Evolutionary conservation across 2,797 vertebrate genomes (phyloP).

Genomic region (Busarellus nigricollis): DNA sequence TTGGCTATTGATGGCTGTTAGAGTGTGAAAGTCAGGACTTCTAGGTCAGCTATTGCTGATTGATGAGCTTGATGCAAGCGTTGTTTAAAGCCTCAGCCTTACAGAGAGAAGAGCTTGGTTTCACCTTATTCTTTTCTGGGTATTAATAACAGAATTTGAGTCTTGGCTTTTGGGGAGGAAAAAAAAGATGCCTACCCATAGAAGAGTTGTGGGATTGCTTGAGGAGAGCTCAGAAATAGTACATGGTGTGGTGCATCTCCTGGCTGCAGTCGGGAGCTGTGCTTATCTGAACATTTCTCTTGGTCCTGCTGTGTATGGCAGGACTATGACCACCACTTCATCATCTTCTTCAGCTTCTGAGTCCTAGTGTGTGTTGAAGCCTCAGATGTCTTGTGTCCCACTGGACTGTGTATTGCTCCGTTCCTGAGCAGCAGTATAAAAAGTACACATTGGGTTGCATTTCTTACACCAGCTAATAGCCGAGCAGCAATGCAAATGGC

Average conservation of each 20-base stretch:
- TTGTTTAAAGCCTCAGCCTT: background rate
- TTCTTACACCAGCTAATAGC: background rate
- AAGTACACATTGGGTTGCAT: fast-evolving
- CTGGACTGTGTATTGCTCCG: fast-evolving
- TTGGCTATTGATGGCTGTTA: background rate
- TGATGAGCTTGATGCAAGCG: background rate
- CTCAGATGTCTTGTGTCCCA: too few relatives aligned
- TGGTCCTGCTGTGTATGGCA: background rate
- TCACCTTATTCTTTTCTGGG: background rate
- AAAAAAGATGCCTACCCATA: background rate
- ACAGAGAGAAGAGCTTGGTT: background rate
- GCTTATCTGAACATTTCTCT: background rate
- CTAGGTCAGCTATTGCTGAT: background rate
- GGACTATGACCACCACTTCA: background rate
- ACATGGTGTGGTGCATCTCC: background rate
- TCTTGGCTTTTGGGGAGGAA: background rate
- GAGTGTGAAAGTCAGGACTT: slow-evolving; percentile 4
- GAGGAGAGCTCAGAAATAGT: background rate
- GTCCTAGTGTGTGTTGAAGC: background rate
- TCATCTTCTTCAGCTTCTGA: background rate
- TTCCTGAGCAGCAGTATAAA: background rate
- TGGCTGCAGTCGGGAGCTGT: background rate
- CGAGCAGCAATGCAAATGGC: fast-evolving
- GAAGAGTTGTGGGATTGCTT: background rate
- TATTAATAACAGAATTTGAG: background rate